Conservation (phyloP, 2,113 vertebrate species). For the Apus apus region DNA sequence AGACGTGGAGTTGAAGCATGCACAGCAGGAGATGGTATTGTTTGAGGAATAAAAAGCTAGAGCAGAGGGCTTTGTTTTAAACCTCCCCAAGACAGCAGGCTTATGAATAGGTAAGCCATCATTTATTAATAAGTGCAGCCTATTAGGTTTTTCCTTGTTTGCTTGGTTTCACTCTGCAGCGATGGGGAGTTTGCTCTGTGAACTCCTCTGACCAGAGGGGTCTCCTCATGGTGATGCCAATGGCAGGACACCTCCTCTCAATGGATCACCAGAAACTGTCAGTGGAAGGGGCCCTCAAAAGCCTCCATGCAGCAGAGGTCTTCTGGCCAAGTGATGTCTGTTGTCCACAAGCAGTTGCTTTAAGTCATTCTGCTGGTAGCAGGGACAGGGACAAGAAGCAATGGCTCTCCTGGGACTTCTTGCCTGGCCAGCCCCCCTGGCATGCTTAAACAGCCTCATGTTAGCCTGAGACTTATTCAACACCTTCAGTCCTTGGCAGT, state of each 20-base stretch:
- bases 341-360: neutral
- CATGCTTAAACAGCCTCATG: neutral
- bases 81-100: neutral
- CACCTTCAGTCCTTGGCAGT: neutral
- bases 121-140: conserved; percentile 26
- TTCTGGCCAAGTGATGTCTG: neutral
- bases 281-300: neutral
- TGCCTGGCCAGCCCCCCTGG: neutral
- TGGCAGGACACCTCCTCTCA: neutral
- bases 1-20: neutral
- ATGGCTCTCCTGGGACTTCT: neutral
- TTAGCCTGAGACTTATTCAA: neutral
- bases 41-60: neutral
- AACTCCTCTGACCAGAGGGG: neutral
- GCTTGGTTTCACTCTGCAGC: neutral
- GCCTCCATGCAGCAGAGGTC: neutral
- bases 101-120: neutral
- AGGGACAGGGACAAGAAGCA: neutral
- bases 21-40: neutral
- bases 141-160: neutral
- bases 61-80: neutral
- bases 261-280: neutral
- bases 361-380: neutral
- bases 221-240: neutral
- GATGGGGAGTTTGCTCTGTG: neutral